Evolutionary conservation across 2,113 vertebrate species (phyloP).

Genomic region (Zosterops pallidus): DNA sequence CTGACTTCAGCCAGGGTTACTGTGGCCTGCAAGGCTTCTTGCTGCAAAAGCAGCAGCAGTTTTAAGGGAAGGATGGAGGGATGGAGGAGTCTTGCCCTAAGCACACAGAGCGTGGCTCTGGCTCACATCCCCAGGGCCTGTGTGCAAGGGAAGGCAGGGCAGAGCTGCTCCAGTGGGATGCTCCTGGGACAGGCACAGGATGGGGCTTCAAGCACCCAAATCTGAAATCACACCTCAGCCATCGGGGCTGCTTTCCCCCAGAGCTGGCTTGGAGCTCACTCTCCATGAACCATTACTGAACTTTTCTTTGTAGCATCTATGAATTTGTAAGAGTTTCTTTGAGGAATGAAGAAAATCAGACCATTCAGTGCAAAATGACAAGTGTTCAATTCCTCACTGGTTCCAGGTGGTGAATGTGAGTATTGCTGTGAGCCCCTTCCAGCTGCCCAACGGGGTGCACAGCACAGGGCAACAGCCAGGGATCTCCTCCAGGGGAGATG

Average conservation of each 20-base stretch:
- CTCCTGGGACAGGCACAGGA: fast-evolving
- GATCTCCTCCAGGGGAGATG: background rate
- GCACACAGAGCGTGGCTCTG: fast-evolving
- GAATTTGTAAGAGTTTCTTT: background rate
- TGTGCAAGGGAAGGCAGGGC: too few species aligned
- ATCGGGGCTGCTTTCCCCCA: background rate
- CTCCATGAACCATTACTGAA: background rate
- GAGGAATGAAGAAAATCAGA: background rate
- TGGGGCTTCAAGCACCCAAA: background rate
- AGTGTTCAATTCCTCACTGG: background rate
- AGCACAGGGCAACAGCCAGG: background rate
- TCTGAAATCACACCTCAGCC: background rate
- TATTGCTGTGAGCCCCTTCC: background rate
- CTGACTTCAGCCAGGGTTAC: fast-evolving
- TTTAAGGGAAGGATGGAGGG: background rate
- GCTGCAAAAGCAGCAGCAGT: background rate
- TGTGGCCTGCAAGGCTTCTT: fast-evolving
- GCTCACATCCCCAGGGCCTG: background rate
- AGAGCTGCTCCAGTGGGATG: fast-evolving
- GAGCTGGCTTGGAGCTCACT: background rate
- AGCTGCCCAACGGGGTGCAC: fast-evolving
- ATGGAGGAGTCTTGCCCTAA: fast-evolving
- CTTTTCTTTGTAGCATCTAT: background rate
- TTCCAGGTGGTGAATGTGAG: background rate
- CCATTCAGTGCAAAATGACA: background rate